These are phyloP conservation scores for Hydractinia echinata DNA, from an alignment of 30 jellyfish, hydroid and myxozoan species.

Conservation along the genomic window DNA sequence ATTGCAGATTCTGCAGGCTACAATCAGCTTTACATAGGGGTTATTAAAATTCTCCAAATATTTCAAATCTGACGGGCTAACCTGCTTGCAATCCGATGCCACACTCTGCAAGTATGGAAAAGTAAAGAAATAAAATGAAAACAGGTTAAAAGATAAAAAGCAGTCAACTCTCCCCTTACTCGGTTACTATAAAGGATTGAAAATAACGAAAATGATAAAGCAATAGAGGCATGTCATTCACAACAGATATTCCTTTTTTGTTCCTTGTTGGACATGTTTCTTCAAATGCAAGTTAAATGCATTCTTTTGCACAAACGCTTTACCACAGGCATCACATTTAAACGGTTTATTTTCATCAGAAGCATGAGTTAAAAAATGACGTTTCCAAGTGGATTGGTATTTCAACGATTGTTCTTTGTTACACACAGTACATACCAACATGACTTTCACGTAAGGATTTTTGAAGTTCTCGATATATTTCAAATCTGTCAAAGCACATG, in stretches of 20 bases:
- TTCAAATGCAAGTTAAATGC: not conserved
- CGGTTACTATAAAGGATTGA: no score
- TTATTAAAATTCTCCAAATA: slow-evolving; percentile 18
- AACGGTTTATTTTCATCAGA: slow-evolving; percentile 11
- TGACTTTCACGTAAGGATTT: slow-evolving; percentile 20
- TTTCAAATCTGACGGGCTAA: slow-evolving; percentile 7
- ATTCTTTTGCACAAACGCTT: slow-evolving; percentile 13
- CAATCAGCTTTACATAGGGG: slow-evolving; percentile 14
- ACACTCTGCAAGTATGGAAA: not conserved
- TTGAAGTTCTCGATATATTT: slow-evolving; percentile 14
- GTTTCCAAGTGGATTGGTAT: slow-evolving; percentile 19
- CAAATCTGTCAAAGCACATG: not conserved
- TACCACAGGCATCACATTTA: slow-evolving; percentile 7
- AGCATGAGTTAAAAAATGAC: slow-evolving; percentile 25
- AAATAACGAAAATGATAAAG: no score
- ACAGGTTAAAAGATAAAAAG: not conserved
- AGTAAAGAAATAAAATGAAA: not conserved
- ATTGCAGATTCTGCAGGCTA: slow-evolving; percentile 20
- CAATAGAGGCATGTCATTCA: not conserved
- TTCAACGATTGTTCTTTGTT: slow-evolving; percentile 37
- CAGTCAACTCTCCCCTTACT: not conserved
- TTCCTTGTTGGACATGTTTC: not conserved
- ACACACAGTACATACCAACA: slow-evolving; percentile 28
- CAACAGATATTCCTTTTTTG: not conserved
- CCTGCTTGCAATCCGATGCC: not conserved